These are phyloP conservation scores for Edolisoma coerulescens DNA, from an alignment of 2,113 vertebrate genomes.

Conservation along the genomic window DNA sequence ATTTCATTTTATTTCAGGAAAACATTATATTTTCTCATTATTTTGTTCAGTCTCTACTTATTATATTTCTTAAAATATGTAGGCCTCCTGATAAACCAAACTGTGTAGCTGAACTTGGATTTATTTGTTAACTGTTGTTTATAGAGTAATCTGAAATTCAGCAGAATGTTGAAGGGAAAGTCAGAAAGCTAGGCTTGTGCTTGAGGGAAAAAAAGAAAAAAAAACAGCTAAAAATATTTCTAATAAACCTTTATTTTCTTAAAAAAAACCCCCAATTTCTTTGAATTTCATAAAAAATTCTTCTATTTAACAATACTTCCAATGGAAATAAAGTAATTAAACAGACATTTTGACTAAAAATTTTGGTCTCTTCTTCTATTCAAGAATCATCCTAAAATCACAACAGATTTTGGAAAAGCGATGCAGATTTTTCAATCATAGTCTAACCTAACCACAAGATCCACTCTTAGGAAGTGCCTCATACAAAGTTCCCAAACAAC, in stretches of 20 bases:
- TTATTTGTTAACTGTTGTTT: background rate
- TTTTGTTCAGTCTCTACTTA: background rate
- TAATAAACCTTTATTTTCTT: background rate
- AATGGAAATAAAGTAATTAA: background rate
- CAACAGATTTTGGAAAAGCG: background rate
- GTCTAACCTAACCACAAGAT: background rate
- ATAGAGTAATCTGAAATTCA: background rate
- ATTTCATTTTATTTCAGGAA: background rate
- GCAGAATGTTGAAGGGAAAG: background rate
- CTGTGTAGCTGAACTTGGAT: background rate
- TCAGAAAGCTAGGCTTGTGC: background rate
- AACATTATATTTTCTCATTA: background rate
- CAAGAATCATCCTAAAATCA: background rate
- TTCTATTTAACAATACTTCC: background rate
- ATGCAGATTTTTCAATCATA: background rate
- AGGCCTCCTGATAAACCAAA: background rate
- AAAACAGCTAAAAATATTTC: background rate
- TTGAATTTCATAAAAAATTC: background rate
- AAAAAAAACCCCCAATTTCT: no score
- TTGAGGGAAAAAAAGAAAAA: rapidly evolving
- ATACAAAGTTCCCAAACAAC: background rate
- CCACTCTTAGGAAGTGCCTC: background rate
- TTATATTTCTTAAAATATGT: background rate
- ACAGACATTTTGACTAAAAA: background rate
- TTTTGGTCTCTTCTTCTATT: background rate